Evolutionary conservation across 2,888 invertebrate species (phyloP).

Genomic region (Eupithecia pulchellata): DNA sequence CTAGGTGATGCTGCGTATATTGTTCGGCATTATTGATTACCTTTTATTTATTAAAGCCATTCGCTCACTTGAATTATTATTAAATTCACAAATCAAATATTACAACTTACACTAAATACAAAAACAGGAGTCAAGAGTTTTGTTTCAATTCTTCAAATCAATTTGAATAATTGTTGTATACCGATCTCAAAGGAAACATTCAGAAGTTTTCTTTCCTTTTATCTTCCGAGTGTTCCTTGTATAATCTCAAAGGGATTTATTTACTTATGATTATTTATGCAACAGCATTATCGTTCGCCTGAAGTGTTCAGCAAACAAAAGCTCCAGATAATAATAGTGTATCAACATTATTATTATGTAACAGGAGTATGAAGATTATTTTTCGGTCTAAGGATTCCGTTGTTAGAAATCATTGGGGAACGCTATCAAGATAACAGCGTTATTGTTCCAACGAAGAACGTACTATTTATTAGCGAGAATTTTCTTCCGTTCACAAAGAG

Average conservation of each 20-base stretch:
- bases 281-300: conserved; percentile 10
- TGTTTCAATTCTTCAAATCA: not conserved
- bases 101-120: not conserved
- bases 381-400: conserved; percentile 16
- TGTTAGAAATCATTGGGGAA: conserved; percentile 11
- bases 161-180: not conserved
- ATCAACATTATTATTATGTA: conserved; percentile 14
- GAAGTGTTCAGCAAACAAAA: conserved; percentile 13
- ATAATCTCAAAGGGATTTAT: conserved; percentile 7
- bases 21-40: too few relatives aligned
- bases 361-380: not conserved
- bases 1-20: too few relatives aligned
- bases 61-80: not conserved
- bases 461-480: conserved; percentile 3
- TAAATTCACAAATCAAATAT: not conserved
- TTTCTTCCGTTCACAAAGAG: not conserved
- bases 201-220: conserved; percentile 10
- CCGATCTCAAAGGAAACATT: conserved; percentile 10
- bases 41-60: too few relatives aligned
- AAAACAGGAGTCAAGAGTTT: not conserved
- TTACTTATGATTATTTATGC: conserved; percentile 10
- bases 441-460: not conserved
- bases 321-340: conserved; percentile 11
- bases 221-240: conserved; percentile 2
- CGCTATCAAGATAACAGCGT: conserved; percentile 7